phyloP scores from a whole-genome alignment of 2,888 invertebrate species.

The Stegophylla sp. region DNA sequence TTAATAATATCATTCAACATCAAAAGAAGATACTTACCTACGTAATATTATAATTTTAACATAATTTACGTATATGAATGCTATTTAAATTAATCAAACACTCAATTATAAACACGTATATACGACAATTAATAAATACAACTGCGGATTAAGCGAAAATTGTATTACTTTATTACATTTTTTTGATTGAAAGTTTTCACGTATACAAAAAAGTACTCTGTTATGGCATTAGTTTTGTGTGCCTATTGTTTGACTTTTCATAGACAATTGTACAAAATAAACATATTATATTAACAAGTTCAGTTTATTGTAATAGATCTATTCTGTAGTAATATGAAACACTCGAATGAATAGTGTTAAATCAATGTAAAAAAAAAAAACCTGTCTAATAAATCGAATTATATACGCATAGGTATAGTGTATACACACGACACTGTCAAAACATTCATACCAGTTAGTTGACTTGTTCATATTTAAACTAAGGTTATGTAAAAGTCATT shows the following conservation, averaged over 20 bases:
- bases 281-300: slow-evolving; percentile 34
- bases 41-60: no score
- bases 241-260: slow-evolving; percentile 33
- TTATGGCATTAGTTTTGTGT: background rate
- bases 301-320: background rate
- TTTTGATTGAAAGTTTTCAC: slow-evolving; percentile 27
- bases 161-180: no score
- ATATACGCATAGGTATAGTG: no score
- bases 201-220: background rate
- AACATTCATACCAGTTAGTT: slow-evolving; percentile 32
- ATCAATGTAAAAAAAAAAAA: background rate
- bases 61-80: no score
- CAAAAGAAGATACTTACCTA: background rate
- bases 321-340: background rate
- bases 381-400: slow-evolving; percentile 45
- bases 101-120: no score
- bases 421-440: slow-evolving; percentile 30
- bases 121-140: no score
- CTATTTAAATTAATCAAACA: no score
- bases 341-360: background rate
- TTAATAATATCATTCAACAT: background rate
- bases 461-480: slow-evolving; percentile 10
- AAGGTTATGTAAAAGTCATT: slow-evolving; percentile 17
- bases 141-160: no score
- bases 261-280: slow-evolving; percentile 19